Base-by-base conservation (phyloP, 2,888 invertebrate species). In the Entomobrya proxima region DNA sequence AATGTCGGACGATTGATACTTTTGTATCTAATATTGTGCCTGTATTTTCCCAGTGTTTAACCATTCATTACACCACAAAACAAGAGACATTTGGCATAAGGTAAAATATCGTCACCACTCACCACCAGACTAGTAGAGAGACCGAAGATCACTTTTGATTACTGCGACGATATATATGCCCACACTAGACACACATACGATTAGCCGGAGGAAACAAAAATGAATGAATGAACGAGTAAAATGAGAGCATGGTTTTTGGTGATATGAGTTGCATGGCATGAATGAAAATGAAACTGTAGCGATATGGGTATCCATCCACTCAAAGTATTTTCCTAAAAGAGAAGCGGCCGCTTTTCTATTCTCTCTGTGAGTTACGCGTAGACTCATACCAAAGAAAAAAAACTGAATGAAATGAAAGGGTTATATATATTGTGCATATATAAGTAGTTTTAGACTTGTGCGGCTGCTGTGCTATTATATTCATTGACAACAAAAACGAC, bases 1-100 rank as follows among this genome's bases (percentile, higher is more conserved):
- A 1, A 27, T 47, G 47, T 74, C 67, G 67, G 72, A 7, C 15
- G 27, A n/a, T 50, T 74, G 72, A 74, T 74, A 81, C 81, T 81
- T n/a, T 72, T 74, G 72, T 74, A 74, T 47, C 35, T 77, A 18
- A 32, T 64, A 21, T n/a, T n/a, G n/a, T n/a, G n/a, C n/a, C n/a
- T n/a, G n/a, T 37, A 47, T 82, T 77, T 77, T 79, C 79, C 85
- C 85, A 74, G 85, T 85, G 85, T 85, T 85, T 85, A 85, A 85
- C 85, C 85, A 85, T 72, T 58, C 74, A 85, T 85, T 85, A 85
- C 44, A 69, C 79, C 72, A 61, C 69, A 50, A 50, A 47, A 30
- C 6, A 30, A 18, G 5, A 35, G 18, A 35, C 35, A 27, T 11
- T 15, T 11, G 30, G 30, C 61, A 32, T 30, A 55, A 18, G 47